Evolutionary conservation across 2,888 invertebrate species (phyloP), one percentile per base, ranked within the genome.

Genomic region (Empis livida): DNA sequence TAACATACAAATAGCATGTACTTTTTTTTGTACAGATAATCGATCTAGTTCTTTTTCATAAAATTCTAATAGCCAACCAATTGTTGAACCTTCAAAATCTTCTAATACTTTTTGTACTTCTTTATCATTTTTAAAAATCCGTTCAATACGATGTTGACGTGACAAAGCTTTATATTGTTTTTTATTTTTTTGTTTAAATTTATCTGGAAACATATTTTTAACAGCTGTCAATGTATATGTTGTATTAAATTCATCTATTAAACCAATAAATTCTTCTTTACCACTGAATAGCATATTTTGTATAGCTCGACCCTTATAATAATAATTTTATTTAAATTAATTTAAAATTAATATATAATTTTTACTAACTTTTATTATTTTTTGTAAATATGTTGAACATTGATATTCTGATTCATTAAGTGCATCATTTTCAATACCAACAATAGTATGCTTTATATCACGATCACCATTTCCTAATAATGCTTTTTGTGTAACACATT

Each of bases 31-130:
- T 55, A 87, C 84, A 51, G 82, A 74, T 2, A 92, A 68, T 11
- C 88, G 73, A 11, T 77, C 65, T 53, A 90, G 71, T 66, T 92
- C 91, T 62, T 90, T 84, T 62, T 81, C 80, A 14, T 92, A 68
- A 63, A 80, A 83, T 56, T 80, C 82, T 51, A 90, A 70, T 27
- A 84, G 75, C 10, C 81, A 80, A 0, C 84, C 79, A 10, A 88
- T 74, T 0, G 82, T 78, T 2, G 74, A 75, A 1, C 87, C 87
- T 58, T 88, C 84, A 5, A 88, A 68, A 49, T 79, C 76, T 49
- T 78, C 77, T 17, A 87, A 69, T 10, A 83, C 66, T 39, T 82
- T 79, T 38, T 76, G 70, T 6, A 82, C 66, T 5, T 73, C 73
- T 44, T 73, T 71, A 16, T 51, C 42, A 10, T 31, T 49, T 32